Evolutionary conservation across 2,888 invertebrate genomes (phyloP), one percentile per base, ranked within the genome.

Genomic region (Lasioglossum lativentre): DNA sequence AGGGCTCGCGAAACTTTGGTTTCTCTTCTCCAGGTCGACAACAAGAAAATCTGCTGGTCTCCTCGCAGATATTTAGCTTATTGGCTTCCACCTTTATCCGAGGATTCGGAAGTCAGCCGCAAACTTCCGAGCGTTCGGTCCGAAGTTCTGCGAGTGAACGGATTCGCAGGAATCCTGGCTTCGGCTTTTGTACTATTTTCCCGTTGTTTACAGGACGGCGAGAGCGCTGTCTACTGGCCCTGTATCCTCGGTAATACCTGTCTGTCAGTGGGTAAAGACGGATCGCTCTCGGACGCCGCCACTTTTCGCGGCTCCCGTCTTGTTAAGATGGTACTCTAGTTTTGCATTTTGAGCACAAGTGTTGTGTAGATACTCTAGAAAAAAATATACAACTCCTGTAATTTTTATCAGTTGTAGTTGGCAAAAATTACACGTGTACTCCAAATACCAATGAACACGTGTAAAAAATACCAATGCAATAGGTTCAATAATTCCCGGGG

Each of bases 41-140:
- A 52, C 52, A 52, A 52, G 52, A 52, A 52, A 52, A 52, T 52
- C 52, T 52, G 52, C 52, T n/a, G 52, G 52, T 52, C 52, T 23
- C 27, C 23, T 23, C 23, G 10, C 27, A n/a, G 38, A 63, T 30
- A 52, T 40, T 40, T 52, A 52, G 76, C 66, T 76, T 77, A 80
- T 71, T 81, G 52, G 52, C 52, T 52, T 52, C 52, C 52, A 52
- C n/a, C 52, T 52, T 52, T n/a, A 38, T 71, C 23, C 23, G n/a
- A 19, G 34, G n/a, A 23, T 52, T 52, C 52, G 52, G n/a, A n/a
- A 23, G 52, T 52, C 23, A 52, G 52, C 52, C 52, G 45, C 47
- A 68, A 77, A 34, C 42, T 42, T 27, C 42, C 47, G 77, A 42
- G 34, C 66, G 45, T 47, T 75, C 68, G 52, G 52, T 10, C n/a